Base-by-base conservation (phyloP, 2,888 invertebrate species). In the Lasioglossum leucozonium region DNA sequence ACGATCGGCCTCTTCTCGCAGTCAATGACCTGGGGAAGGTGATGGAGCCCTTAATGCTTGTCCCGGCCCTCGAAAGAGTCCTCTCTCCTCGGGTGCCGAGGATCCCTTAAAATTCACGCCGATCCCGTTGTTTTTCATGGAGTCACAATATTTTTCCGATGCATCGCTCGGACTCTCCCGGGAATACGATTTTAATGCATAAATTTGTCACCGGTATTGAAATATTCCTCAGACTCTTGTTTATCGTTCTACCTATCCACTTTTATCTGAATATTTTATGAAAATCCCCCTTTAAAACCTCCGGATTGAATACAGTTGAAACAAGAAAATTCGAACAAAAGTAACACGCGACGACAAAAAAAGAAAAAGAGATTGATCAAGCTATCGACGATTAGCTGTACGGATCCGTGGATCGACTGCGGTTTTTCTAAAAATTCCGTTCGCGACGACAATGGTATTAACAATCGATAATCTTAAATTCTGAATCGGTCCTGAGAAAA, bases 171-270 rank as follows among this genome's bases (percentile, higher is more conserved):
- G 72, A 18, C 16, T 30, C 10, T 18, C 72, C 44, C 30, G 40
- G 30, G 47, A 72, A 30, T 72, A 72, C 72, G 34, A 47, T 47
- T 72, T 72, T 72, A 72, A 72, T 72, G 72, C 72, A 72, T 72
- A 72, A 72, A 72, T 72, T 72, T 72, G 47, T 72, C 30, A 10
- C 47, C 11, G 10, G 11, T 47, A 72, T 72, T 34, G 44, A 44
- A 26, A 44, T 72, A 44, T 72, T 72, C 44, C 72, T 44, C 30
- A 26, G 44, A 44, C 30, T 44, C 72, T 71, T 71, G 44, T 72
- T 72, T 72, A 72, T 72, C 72, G 72, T 44, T 72, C 26, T 72
- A 30, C 30, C 67, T 40, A 47, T 47, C 44, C 44, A 72, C 44
- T 44, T 44, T 72, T 72, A 26, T 72, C 72, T 44, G 44, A 47